Base-by-base conservation (phyloP, 2,113 vertebrate genomes). In the Gavia stellata region DNA sequence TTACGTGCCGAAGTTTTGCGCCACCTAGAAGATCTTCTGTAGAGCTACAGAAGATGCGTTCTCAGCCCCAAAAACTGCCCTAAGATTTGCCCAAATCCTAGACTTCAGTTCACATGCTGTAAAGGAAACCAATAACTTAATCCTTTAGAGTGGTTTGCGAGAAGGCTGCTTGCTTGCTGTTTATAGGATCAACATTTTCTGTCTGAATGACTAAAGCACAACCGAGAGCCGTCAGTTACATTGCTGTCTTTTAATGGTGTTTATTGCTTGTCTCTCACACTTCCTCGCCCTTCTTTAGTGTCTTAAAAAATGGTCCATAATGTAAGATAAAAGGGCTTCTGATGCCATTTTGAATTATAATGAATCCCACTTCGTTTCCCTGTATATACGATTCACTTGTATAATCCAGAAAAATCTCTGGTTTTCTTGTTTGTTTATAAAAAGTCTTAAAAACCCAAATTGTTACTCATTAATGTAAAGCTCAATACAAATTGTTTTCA, bases 1-100 rank as follows among this genome's bases (percentile, higher is more conserved):
- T 50, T 34, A 10, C 0, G 0, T 1, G 14, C 63, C 31, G 10
- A 59, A 34, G 24, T 52, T 19, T 24, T 45, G 63, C 17, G 17
- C n/a, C 66, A 12, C 49, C 25, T 33, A 8, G 8, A 8, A 45
- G 12, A 71, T 44, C 21, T 86, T 70, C n/a, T 42, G 59, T 3
- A 3, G 36, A 73, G 74, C 38, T 28, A 8, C 55, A 53, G 24
- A 77, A 81, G 21, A 6, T 1, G 29, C 29, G 2, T 74, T 58
- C 31, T 19, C 42, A 47, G 50, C 62, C 63, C 59, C 50, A 8
- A 5, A 5, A 34, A 40, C 70, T 25, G 42, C 62, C 7, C 49
- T 19, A 17, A n/a, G 55, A 53, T 31, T 56, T 84, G 29, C 44
- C 52, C 78, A 59, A 25, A 83, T 34, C 68, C 40, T 88, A 77